These are phyloP conservation scores for Sinocyclocheilus grahami DNA, from an alignment of 2,113 vertebrate species.

Conservation along the genomic window DNA sequence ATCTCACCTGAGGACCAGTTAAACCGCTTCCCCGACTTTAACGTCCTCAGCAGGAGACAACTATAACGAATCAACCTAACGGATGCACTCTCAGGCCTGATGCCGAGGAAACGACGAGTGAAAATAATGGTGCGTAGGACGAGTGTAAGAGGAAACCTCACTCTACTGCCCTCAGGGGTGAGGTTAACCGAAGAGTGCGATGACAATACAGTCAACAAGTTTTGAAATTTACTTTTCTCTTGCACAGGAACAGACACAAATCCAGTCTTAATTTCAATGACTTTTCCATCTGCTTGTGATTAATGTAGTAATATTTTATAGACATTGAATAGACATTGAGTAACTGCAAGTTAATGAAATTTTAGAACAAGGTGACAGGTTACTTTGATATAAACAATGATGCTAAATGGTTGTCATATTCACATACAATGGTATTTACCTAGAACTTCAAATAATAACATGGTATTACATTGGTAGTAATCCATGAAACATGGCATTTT, in stretches of 20 bases:
- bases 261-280: not conserved
- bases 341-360: not conserved
- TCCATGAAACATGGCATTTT: no score
- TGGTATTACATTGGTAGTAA: no score
- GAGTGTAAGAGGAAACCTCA: no score
- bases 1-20: conserved; percentile 43
- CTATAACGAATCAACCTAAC: conserved; percentile 64
- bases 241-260: no score
- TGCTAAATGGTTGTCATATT: not conserved
- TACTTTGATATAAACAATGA: not conserved
- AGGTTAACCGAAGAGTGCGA: no score
- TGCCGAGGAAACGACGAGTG: no score
- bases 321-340: no score
- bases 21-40: conserved; percentile 50
- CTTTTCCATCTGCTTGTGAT: not conserved
- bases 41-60: conserved; percentile 54
- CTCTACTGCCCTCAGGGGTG: no score
- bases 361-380: not conserved
- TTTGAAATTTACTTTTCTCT: no score
- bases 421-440: not conserved
- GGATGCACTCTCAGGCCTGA: no score
- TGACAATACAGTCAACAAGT: no score
- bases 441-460: not conserved
- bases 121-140: no score
- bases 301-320: not conserved